These are phyloP conservation scores for Psylliodes chrysocephalus DNA, from an alignment of 2,888 invertebrate species.

Conservation along the genomic window DNA sequence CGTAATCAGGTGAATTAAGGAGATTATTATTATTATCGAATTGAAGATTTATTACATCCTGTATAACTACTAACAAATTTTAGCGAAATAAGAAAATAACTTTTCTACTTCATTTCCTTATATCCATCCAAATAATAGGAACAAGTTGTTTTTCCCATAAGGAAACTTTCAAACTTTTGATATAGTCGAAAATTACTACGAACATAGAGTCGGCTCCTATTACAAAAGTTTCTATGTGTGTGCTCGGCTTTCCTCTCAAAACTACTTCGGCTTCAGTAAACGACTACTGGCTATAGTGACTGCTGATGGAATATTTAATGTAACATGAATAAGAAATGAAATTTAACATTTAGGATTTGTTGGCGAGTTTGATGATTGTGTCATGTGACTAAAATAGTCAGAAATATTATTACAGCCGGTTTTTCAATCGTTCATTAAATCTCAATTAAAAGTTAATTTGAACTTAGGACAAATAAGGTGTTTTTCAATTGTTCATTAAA, in stretches of 20 bases:
- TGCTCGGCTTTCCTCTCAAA: neutral
- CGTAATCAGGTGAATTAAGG: too few relatives aligned
- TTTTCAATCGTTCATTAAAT: too few relatives aligned
- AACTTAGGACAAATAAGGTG: too few relatives aligned
- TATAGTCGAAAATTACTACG: slow-evolving; percentile 16
- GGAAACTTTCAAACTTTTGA: slow-evolving; percentile 17
- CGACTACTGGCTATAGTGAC: neutral
- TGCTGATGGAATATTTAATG: slow-evolving; percentile 1
- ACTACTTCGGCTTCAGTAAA: neutral
- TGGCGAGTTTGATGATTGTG: too few relatives aligned
- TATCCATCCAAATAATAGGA: slow-evolving; percentile 4
- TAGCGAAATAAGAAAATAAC: slow-evolving; percentile 6
- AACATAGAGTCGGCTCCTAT: slow-evolving; percentile 3
- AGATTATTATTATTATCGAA: neutral
- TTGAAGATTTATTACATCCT: too few relatives aligned
- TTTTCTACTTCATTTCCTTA: slow-evolving; percentile 18
- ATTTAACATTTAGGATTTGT: too few relatives aligned
- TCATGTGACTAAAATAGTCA: too few relatives aligned
- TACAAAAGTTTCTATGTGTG: slow-evolving; percentile 1
- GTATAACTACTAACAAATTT: neutral
- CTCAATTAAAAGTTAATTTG: too few relatives aligned
- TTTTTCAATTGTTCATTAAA: too few relatives aligned
- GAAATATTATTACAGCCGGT: too few relatives aligned
- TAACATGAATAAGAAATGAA: too few relatives aligned
- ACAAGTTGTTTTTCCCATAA: slow-evolving; percentile 24